These are phyloP conservation scores for Pantherophis alleghaniensis DNA, from an alignment of 2,797 vertebrate genomes.

Conservation along the genomic window DNA sequence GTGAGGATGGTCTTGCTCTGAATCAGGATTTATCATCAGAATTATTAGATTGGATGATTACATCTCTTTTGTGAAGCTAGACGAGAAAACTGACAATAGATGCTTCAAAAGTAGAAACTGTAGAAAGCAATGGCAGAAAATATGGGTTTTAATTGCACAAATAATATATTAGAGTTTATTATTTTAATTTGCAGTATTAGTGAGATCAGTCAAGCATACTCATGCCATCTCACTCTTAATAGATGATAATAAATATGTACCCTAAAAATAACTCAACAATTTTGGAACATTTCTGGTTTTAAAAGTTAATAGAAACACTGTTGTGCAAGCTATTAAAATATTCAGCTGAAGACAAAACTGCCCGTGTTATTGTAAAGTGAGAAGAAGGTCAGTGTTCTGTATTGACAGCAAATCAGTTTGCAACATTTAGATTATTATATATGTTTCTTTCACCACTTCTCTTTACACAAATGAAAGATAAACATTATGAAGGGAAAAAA, in stretches of 20 bases:
- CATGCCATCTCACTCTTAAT: background rate
- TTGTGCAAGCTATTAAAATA: background rate
- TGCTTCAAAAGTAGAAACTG: constrained; percentile 1
- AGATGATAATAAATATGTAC: background rate
- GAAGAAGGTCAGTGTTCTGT: background rate
- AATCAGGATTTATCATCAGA: background rate
- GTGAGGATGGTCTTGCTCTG: background rate
- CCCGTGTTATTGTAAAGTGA: background rate
- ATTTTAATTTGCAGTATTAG: background rate
- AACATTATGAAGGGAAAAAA: background rate
- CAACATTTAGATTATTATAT: background rate
- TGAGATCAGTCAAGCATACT: background rate
- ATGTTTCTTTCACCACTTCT: background rate
- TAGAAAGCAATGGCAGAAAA: background rate
- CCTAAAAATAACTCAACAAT: background rate
- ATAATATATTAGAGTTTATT: background rate
- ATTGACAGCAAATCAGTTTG: background rate
- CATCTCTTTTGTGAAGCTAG: background rate
- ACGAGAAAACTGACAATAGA: background rate
- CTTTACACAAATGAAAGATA: background rate
- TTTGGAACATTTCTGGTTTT: background rate
- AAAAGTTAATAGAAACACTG: background rate
- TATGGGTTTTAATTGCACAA: background rate
- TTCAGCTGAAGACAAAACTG: background rate
- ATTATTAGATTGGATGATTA: background rate